Evolutionary conservation across 2,113 vertebrate species (phyloP), one percentile per base, ranked within the genome.

Genomic region (Tenrec ecaudatus): DNA sequence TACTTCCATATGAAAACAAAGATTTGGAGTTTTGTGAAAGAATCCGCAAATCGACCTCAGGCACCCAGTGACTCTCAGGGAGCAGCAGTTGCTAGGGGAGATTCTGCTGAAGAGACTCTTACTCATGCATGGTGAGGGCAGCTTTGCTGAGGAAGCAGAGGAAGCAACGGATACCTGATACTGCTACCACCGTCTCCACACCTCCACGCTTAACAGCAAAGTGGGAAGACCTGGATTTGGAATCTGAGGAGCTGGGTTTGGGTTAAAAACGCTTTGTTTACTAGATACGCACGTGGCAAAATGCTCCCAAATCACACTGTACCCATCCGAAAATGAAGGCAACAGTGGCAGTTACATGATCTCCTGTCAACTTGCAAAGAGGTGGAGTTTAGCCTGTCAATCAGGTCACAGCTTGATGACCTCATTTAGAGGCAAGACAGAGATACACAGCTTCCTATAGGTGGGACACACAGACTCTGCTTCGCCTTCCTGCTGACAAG

Each of bases 1-100:
- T 14, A 69, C 69, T 89, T 93, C 43, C 66, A 47, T 53, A 86
- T 27, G n/a, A 40, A 91, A 77, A 77, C n/a, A 31, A 89, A 19
- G 31, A 76, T 60, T 79, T 29, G 22, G 68, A 68, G 38, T 6
- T 64, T 89, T 76, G 38, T 20, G 53, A 57, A 60, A 40, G 40
- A n/a, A 75, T 79, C 17, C n/a, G 20, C 76, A 31, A 38, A 25
- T 86, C 23, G 1, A 31, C 60, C 91, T 86, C 36, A 33, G 62
- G 57, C 53, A 89, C 64, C 27, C 9, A 27, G 60, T 20, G 64
- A 43, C 10, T 15, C 33, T 2, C 90, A 62, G 17, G 12, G n/a
- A 22, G 33, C 7, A 81, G 25, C 17, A 64, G 47, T 43, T 60
- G n/a, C 36, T 76, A 2, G 16, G 43, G 57, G 31, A 60, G 36